A percentile compares a stretch with the other conserved stretches of the same genome.
These are phyloP conservation scores for Drosophila affinis DNA, from an alignment of 2,888 invertebrate genomes.

Conservation along the genomic window DNA sequence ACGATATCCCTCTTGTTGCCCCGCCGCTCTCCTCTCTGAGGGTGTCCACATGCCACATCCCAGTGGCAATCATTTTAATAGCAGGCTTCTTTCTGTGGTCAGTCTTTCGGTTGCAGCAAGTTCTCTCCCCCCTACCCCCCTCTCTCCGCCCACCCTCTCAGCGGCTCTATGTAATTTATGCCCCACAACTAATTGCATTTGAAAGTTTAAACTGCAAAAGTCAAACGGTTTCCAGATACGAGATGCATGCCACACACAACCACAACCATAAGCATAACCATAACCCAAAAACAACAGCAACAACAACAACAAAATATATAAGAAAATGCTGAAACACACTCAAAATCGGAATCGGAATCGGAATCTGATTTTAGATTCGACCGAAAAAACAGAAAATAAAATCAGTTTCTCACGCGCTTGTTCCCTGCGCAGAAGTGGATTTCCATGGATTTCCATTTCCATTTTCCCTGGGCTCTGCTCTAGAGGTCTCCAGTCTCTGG, in stretches of 20 bases:
- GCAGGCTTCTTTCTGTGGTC: constrained; percentile 64
- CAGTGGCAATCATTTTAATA: constrained; percentile 73
- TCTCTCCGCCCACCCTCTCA: constrained; percentile 5
- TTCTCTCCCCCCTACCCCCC: neutral
- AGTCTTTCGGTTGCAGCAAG: constrained; percentile 25
- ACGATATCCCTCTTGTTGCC: constrained; percentile 1
- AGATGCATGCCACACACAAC: constrained; percentile 28
- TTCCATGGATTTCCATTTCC: constrained; percentile 1
- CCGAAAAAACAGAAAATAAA: neutral
- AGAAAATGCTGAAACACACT: constrained; percentile 15
- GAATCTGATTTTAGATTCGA: constrained; percentile 1
- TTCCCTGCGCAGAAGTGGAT: neutral
- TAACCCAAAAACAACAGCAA: constrained; percentile 45
- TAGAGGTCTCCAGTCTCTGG: neutral
- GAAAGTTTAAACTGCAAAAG: constrained; percentile 78
- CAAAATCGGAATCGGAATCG: constrained; percentile 20
- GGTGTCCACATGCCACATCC: constrained; percentile 35
- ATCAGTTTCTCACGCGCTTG: neutral
- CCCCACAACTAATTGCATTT: constrained; percentile 73
- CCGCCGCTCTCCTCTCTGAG: constrained; percentile 23
- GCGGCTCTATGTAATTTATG: constrained; percentile 67
- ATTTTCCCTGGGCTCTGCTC: constrained; percentile 32
- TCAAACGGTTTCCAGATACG: constrained; percentile 77
- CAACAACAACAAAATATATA: too few species aligned
- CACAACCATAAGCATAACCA: constrained; percentile 39